These are phyloP conservation scores for Tylochromis polylepis DNA, from an alignment of 2,113 vertebrate genomes.

Conservation along the genomic window DNA sequence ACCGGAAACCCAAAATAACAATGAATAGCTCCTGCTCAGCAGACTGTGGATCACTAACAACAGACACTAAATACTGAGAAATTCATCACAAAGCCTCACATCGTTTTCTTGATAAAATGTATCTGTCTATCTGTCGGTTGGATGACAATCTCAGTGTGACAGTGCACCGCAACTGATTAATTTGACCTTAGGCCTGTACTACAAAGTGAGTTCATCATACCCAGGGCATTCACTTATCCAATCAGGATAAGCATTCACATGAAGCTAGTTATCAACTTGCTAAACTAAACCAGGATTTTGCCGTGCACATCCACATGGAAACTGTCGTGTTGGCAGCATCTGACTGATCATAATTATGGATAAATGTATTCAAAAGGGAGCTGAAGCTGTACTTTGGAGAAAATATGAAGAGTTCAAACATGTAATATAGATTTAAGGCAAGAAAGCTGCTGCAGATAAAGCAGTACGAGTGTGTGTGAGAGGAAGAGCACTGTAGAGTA, in stretches of 20 bases:
- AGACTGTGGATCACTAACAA: neutral
- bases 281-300: neutral
- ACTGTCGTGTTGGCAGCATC: neutral
- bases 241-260: fast-evolving
- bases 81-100: neutral
- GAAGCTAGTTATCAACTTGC: neutral
- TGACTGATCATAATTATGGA: neutral
- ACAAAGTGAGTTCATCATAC: neutral
- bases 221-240: neutral
- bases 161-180: neutral
- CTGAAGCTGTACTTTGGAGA: neutral
- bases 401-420: neutral
- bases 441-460: neutral
- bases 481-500: neutral
- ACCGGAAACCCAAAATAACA: neutral
- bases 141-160: neutral
- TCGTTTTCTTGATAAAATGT: neutral
- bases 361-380: neutral
- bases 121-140: neutral
- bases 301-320: neutral
- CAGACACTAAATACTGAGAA: neutral
- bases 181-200: neutral
- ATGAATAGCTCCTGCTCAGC: neutral
- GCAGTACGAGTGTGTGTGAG: neutral
- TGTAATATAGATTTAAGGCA: neutral